These are phyloP conservation scores for Siniperca scherzeri DNA, from an alignment of 2,797 vertebrate genomes.

Conservation along the genomic window DNA sequence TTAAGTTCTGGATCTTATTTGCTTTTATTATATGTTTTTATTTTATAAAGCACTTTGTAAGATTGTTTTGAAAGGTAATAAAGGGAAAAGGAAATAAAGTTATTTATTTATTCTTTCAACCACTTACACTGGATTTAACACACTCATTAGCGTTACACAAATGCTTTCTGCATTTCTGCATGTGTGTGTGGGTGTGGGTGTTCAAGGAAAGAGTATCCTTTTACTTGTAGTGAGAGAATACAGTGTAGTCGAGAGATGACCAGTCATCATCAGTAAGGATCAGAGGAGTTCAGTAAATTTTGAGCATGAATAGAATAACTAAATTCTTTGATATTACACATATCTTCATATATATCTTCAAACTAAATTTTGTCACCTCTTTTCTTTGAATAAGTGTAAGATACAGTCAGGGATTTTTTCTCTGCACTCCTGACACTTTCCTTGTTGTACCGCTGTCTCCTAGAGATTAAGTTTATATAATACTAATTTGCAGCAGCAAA, in stretches of 20 bases:
- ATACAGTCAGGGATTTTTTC: neutral
- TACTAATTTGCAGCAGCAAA: slow-evolving; percentile 5
- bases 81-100: too few relatives aligned
- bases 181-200: slow-evolving; percentile 1
- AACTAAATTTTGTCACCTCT: neutral
- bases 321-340: neutral
- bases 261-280: slow-evolving; percentile 7
- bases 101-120: slow-evolving; percentile 76
- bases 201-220: slow-evolving; percentile 29
- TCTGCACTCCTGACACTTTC: neutral
- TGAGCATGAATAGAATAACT: neutral
- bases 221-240: slow-evolving; percentile 12
- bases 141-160: slow-evolving; percentile 68
- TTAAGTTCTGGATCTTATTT: too few relatives aligned
- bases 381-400: neutral
- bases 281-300: neutral
- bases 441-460: neutral
- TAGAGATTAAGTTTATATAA: neutral
- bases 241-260: neutral
- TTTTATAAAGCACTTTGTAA: too few relatives aligned
- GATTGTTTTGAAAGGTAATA: too few relatives aligned
- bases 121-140: slow-evolving; percentile 66
- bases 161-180: slow-evolving; percentile 49
- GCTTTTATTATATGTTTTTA: too few relatives aligned
- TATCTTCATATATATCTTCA: neutral